Base-by-base conservation (phyloP, 1,140 invertebrate species). In the Drosophila pachea region DNA sequence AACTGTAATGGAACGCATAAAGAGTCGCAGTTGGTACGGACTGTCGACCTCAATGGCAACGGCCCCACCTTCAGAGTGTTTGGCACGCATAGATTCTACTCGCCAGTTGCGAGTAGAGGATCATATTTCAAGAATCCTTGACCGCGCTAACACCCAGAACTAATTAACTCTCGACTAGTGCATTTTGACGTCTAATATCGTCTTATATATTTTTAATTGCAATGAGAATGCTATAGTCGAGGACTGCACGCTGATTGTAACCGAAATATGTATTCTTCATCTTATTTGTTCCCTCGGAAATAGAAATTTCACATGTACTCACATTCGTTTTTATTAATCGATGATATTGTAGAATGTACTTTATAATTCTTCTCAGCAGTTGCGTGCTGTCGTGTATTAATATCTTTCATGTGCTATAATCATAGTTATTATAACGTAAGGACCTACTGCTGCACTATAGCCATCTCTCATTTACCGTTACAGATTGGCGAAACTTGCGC, bases 1-100 rank as follows among this genome's bases (percentile, higher is more conserved):
- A 55, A 88, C 92, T 40, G 91, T 93, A 29, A 70, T 83, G 48
- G 61, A 84, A 3, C 55, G 61, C 2, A 76, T 89, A 8, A 67
- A 76, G 11, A 67, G 43, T 35, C 48, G 48, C 32, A 68, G 64
- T 11, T 78, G 66, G 56, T 50, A 62, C 16, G 49, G 68, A 31
- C 33, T 55, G 7, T n/a, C 7, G 31, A 36, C 7, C n/a, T n/a
- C n/a, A n/a, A n/a, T n/a, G 1, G 45, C 52, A 3, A 31, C 32
- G 1, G 63, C 54, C 0, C 55, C 54, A 12, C 70, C 75, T 0
- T 56, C 78, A 0, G 38, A 60, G 42, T 75, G 48, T 59, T 35
- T 83, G 11, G 78, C 63, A 2, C 64, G 81, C 6, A 68, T 83
- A 0, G 74, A 78, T 2, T 64, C 68, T 2, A 29, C 65, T 2